These are phyloP conservation scores for Pithys albifrons DNA, from an alignment of 2,113 vertebrate genomes.

Conservation along the genomic window DNA sequence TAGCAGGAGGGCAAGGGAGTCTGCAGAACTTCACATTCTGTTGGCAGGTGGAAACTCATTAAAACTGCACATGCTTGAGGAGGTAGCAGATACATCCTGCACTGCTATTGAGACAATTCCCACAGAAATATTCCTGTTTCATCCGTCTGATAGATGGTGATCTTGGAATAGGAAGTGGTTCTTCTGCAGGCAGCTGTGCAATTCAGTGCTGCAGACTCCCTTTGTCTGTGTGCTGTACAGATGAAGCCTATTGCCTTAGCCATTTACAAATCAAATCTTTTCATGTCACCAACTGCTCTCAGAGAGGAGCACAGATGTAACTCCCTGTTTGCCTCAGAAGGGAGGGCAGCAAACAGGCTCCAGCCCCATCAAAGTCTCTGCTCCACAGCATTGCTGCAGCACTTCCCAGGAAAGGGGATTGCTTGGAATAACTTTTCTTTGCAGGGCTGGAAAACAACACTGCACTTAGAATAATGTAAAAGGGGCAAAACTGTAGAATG, in stretches of 20 bases:
- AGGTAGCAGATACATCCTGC: neutral
- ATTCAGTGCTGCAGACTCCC: neutral
- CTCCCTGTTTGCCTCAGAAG: neutral
- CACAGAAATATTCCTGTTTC: slow-evolving; percentile 20
- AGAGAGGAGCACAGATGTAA: slow-evolving; percentile 29
- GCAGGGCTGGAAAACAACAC: neutral
- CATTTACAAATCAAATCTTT: slow-evolving; percentile 58
- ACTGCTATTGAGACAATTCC: slow-evolving; percentile 14
- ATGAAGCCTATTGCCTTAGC: slow-evolving; percentile 43
- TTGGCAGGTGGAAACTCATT: slow-evolving; percentile 40
- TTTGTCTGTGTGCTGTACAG: neutral
- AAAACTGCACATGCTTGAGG: neutral
- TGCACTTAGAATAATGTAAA: neutral
- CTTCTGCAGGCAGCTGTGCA: slow-evolving; percentile 47
- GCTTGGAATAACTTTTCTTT: neutral
- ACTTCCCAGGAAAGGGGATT: neutral
- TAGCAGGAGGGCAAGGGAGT: neutral
- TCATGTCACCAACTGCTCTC: slow-evolving; percentile 18
- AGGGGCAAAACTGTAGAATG: neutral
- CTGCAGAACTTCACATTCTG: neutral
- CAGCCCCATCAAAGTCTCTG: neutral
- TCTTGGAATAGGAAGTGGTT: neutral
- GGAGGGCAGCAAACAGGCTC: neutral
- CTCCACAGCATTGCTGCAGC: neutral
- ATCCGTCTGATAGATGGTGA: slow-evolving; percentile 15